These are phyloP conservation scores for Pelodiscus sinensis DNA, from an alignment of 2,113 vertebrate genomes.

Conservation along the genomic window DNA sequence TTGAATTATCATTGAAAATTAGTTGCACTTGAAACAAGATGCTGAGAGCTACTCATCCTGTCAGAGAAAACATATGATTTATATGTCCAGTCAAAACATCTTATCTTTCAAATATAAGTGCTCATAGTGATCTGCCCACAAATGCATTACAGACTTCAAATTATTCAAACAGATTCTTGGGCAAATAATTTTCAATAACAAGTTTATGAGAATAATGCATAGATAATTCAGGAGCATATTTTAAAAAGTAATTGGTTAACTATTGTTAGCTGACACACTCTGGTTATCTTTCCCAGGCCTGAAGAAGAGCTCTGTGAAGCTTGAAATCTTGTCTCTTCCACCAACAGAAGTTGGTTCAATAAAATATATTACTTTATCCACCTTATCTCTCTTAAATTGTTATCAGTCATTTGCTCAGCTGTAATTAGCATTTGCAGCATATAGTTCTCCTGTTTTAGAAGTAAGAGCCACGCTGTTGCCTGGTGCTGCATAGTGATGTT, in stretches of 20 bases:
- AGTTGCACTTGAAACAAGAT: background rate
- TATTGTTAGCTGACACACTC: background rate
- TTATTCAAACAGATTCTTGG: background rate
- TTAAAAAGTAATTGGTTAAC: background rate
- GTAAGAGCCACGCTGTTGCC: background rate
- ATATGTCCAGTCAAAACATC: background rate
- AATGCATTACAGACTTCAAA: background rate
- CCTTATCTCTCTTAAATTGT: background rate
- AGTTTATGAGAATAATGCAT: background rate
- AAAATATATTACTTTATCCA: background rate
- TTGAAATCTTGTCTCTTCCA: background rate
- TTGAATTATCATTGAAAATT: background rate
- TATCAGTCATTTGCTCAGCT: background rate
- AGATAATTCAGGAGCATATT: background rate
- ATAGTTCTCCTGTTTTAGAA: background rate
- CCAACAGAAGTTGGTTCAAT: background rate
- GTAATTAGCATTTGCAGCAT: background rate
- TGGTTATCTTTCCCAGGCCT: background rate
- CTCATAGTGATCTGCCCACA: background rate
- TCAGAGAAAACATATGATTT: background rate
- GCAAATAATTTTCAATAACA: background rate
- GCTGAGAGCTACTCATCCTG: background rate
- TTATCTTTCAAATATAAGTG: background rate
- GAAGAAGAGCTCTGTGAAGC: background rate
- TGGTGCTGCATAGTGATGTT: background rate